Evolutionary conservation across 2,113 vertebrate species (phyloP).

Genomic region (Uropsilus gracilis): DNA sequence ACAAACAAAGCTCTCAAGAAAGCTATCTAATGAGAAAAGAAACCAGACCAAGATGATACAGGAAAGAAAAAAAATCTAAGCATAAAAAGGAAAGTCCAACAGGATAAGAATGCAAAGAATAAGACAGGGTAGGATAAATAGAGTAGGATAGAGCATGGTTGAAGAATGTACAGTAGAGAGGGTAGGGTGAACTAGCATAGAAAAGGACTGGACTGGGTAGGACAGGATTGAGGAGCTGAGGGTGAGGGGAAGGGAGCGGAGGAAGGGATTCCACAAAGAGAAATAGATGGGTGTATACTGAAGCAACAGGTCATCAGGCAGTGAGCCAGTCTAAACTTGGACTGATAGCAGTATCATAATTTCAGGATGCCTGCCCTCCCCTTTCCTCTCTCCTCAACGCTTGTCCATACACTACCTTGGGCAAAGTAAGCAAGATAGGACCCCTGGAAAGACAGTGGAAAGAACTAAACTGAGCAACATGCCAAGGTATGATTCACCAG

Average conservation of each 20-base stretch:
- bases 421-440: background rate
- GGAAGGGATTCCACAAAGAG: background rate
- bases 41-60: background rate
- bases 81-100: background rate
- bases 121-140: background rate
- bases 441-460: background rate
- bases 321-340: background rate
- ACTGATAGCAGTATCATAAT: background rate
- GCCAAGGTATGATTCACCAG: background rate
- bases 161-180: too few species aligned
- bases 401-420: background rate
- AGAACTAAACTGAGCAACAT: background rate
- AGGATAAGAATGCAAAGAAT: background rate
- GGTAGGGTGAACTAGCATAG: too few species aligned
- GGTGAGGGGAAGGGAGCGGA: too few species aligned
- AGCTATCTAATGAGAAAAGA: background rate
- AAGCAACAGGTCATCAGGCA: background rate
- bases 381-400: background rate
- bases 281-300: background rate
- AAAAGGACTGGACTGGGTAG: too few species aligned
- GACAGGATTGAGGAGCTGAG: rapidly evolving
- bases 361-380: background rate
- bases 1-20: background rate
- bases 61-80: background rate
- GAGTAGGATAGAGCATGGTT: background rate